A percentile compares a stretch with the other conserved stretches of the same genome.
These are phyloP conservation scores for Macrobrachium nipponense DNA, from an alignment of 1,140 invertebrate genomes.

Conservation along the genomic window DNA sequence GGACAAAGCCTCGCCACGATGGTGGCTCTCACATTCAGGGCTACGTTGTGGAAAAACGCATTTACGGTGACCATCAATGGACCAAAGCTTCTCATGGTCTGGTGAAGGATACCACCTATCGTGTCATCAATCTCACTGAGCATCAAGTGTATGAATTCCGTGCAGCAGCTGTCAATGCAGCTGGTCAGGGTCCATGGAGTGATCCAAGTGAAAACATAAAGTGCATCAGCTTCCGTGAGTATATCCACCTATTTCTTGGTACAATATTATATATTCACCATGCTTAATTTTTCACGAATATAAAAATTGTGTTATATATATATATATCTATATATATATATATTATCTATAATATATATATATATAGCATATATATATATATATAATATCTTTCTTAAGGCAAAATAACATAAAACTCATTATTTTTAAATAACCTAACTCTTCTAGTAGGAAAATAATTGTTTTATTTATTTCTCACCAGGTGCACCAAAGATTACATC, in stretches of 20 bases:
- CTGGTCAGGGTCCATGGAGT: constrained; percentile 92
- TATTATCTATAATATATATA: background rate
- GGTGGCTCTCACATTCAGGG: constrained; percentile 91
- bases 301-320: background rate
- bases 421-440: background rate
- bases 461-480: constrained; percentile 46
- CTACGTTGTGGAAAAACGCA: constrained; percentile 92
- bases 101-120: constrained; percentile 83
- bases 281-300: background rate
- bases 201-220: constrained; percentile 90
- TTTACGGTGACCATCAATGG: constrained; percentile 86
- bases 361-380: background rate
- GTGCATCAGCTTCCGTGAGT: constrained; percentile 65
- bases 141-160: constrained; percentile 98
- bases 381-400: background rate
- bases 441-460: constrained; percentile 25
- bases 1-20: constrained; percentile 93
- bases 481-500: constrained; percentile 90
- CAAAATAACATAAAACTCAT: constrained; percentile 13
- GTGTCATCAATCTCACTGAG: constrained; percentile 89
- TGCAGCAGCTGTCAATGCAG: constrained; percentile 95
- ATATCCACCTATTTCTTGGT: background rate
- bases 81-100: constrained; percentile 86
- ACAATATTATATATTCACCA: background rate
- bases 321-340: background rate